phyloP scores from a whole-genome alignment of 1,140 invertebrate species.

The Neodiprion fabricii region DNA sequence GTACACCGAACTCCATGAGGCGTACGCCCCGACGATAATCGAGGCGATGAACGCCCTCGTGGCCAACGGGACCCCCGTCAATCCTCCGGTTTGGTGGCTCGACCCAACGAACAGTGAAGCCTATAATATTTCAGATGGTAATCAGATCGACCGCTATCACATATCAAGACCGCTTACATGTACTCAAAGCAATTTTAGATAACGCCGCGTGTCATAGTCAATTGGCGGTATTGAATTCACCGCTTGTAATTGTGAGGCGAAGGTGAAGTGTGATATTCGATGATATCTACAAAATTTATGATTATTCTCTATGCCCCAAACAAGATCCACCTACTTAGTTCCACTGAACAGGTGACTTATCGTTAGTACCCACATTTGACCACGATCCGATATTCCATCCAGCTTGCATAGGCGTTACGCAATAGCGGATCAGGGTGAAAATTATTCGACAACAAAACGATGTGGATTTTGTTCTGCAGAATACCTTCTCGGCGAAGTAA shows the following conservation, averaged over 20 bases:
- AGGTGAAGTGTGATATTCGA: no score
- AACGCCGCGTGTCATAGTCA: no score
- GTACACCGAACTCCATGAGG: constrained; percentile 70
- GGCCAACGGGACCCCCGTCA: constrained; percentile 70
- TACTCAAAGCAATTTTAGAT: no score
- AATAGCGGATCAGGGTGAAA: no score
- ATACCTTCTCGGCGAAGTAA: constrained; percentile 77
- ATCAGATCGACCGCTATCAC: constrained; percentile 21
- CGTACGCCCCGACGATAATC: constrained; percentile 68
- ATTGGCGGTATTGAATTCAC: no score
- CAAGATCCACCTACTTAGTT: background rate
- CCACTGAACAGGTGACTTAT: no score
- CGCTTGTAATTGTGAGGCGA: no score
- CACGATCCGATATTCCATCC: no score
- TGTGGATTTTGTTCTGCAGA: constrained; percentile 62
- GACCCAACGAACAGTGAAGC: constrained; percentile 70
- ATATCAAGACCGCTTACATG: no score
- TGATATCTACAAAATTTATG: background rate
- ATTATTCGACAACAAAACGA: no score
- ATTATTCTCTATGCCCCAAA: background rate
- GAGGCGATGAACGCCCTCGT: constrained; percentile 65
- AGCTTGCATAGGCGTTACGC: no score
- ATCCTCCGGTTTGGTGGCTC: constrained; percentile 86
- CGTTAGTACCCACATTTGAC: no score
- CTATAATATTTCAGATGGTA: constrained; percentile 68